Evolutionary conservation across 2,888 invertebrate genomes (phyloP).

Genomic region (Deroplatys truncata): DNA sequence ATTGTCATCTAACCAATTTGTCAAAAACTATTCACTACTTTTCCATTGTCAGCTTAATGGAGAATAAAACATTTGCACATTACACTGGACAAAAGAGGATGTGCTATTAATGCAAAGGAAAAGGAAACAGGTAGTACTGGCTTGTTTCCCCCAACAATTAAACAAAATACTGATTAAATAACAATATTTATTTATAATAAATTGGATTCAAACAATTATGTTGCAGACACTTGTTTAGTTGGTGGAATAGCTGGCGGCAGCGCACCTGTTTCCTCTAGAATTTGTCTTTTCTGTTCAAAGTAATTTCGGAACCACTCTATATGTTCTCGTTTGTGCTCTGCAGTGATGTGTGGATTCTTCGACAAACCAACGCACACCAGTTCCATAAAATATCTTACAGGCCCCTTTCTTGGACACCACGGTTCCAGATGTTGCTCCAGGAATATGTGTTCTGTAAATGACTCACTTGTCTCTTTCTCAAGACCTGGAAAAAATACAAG

Average conservation of each 20-base stretch:
- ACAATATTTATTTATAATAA: not conserved
- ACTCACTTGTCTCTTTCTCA: slow-evolving; percentile 59
- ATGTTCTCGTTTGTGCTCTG: slow-evolving; percentile 81
- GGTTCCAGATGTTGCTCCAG: slow-evolving; percentile 77
- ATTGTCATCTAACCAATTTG: too few species aligned
- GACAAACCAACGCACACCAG: slow-evolving; percentile 89
- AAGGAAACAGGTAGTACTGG: too few species aligned
- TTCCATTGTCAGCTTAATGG: too few species aligned
- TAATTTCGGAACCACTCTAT: slow-evolving; percentile 90
- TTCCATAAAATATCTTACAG: slow-evolving; percentile 96
- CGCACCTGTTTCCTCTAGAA: slow-evolving; percentile 63
- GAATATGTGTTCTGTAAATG: slow-evolving; percentile 91
- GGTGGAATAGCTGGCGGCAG: slow-evolving; percentile 37
- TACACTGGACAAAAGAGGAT: too few species aligned
- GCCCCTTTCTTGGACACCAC: slow-evolving; percentile 89
- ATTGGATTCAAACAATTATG: not conserved
- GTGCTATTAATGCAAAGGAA: too few species aligned
- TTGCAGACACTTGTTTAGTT: not conserved
- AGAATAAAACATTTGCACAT: too few species aligned
- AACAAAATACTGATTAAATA: not conserved
- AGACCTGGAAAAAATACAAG: slow-evolving; percentile 49
- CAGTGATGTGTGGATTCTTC: slow-evolving; percentile 88
- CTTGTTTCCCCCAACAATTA: too few species aligned
- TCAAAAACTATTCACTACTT: too few species aligned
- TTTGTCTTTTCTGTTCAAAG: slow-evolving; percentile 72